phyloP scores from a whole-genome alignment of 2,888 invertebrate species.

The Invenusta paracnida region DNA sequence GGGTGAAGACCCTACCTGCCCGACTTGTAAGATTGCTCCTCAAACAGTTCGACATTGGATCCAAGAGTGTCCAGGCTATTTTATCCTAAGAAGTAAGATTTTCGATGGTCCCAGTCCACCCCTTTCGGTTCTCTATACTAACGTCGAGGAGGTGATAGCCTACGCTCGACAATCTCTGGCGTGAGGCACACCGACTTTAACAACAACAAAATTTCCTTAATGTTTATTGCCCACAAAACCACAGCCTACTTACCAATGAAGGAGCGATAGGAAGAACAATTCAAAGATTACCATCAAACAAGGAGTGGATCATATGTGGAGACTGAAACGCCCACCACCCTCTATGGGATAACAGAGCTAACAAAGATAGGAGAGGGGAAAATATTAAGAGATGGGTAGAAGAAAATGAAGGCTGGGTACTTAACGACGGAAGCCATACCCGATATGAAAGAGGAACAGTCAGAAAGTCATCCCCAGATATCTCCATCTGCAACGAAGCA shows the following conservation, averaged over 20 bases:
- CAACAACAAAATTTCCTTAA: no score
- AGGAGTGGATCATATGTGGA: not conserved
- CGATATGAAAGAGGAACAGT: not conserved
- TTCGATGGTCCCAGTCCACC: no score
- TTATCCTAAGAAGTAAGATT: no score
- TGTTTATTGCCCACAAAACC: not conserved
- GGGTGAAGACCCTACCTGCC: no score
- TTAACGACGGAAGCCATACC: not conserved
- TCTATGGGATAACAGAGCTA: not conserved
- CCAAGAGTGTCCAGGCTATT: no score
- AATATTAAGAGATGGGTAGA: not conserved
- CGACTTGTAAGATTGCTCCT: no score
- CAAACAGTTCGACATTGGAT: no score
- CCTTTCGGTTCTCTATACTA: no score
- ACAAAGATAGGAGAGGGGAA: not conserved
- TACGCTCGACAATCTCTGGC: no score
- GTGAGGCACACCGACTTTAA: no score
- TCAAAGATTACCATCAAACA: not conserved
- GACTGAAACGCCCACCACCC: not conserved
- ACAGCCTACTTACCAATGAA: not conserved
- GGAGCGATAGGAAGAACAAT: not conserved
- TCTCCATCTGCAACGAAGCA: not conserved
- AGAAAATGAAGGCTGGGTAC: not conserved
- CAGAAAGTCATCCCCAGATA: not conserved
- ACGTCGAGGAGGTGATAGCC: no score